A percentile compares a stretch with the other conserved stretches of the same genome.
These are phyloP conservation scores for Mormyrops attenuatus DNA, from an alignment of 2,797 vertebrate genomes.

Conservation along the genomic window DNA sequence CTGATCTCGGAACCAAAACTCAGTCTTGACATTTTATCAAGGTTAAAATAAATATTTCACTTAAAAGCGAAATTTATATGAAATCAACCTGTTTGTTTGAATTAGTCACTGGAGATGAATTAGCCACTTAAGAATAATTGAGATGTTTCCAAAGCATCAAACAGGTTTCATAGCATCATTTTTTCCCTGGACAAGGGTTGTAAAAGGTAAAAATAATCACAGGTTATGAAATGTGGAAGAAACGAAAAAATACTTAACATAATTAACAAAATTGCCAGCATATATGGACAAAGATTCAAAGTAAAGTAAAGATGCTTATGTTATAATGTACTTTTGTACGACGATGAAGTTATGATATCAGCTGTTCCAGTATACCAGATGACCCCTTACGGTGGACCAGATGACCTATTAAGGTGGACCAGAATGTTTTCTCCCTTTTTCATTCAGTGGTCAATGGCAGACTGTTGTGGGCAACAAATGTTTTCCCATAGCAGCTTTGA, in stretches of 20 bases:
- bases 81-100: neutral
- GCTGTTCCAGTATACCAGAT: neutral
- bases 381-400: neutral
- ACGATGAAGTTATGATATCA: neutral
- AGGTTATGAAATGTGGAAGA: neutral
- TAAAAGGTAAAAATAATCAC: neutral
- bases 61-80: neutral
- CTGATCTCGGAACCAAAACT: neutral
- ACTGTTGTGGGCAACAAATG: neutral
- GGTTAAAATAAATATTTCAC: slow-evolving; percentile 4
- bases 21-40: neutral
- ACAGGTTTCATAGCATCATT: neutral
- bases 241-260: neutral
- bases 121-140: neutral
- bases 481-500: neutral
- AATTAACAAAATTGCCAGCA: neutral
- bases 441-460: neutral
- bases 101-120: neutral
- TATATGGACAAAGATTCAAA: neutral
- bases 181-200: neutral
- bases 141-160: neutral
- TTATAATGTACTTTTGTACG: neutral
- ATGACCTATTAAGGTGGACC: neutral
- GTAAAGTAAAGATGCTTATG: neutral
- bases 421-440: neutral